phyloP scores from a whole-genome alignment of 2,888 invertebrate genomes.

The Cephus nigrinus region DNA sequence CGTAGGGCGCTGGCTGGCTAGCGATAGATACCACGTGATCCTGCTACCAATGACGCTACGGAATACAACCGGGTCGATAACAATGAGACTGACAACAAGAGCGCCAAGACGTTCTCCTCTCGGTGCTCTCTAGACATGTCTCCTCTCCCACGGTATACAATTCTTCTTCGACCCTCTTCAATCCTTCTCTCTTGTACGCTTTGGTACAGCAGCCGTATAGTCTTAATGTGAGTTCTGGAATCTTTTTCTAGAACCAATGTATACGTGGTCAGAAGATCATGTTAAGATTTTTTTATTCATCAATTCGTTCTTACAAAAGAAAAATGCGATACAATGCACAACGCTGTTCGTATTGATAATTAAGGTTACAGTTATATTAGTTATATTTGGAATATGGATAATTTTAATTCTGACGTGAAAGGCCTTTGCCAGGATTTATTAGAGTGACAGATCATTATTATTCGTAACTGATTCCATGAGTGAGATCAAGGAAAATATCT shows the following conservation, averaged over 20 bases:
- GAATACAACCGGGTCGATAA: conserved; percentile 39
- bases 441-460: neutral
- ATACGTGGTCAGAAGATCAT: neutral
- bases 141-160: neutral
- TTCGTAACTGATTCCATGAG: neutral
- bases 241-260: neutral
- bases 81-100: conserved; percentile 39
- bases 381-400: neutral
- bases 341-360: neutral
- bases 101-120: conserved; percentile 5
- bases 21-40: conserved; percentile 40
- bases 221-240: neutral
- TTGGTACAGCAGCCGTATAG: neutral
- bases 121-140: neutral
- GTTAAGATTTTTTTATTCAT: neutral
- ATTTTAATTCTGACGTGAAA: neutral
- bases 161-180: neutral
- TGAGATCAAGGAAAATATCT: neutral
- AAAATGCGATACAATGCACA: neutral
- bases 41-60: conserved; percentile 37
- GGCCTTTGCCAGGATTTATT: neutral
- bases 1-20: conserved; percentile 19
- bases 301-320: neutral
- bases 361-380: neutral
- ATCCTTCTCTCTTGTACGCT: neutral